Evolutionary conservation across 2,797 vertebrate genomes (phyloP), one percentile per base, ranked within the genome.

Genomic region (Australoheros facetus): DNA sequence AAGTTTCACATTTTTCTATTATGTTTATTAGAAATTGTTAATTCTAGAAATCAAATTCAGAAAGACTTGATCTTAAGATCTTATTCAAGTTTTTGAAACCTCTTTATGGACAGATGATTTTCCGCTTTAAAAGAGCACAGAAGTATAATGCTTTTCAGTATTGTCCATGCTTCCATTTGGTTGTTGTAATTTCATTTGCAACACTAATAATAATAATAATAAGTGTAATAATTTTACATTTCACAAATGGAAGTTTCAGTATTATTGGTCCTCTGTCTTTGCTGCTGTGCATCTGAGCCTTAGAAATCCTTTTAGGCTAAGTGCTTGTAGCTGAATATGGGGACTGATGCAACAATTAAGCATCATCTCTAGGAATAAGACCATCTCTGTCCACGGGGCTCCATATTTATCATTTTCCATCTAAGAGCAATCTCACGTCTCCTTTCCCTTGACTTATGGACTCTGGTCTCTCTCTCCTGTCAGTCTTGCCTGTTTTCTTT

Each of bases 291-390:
- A 3, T 56, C 57, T 78, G 69, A 78, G 69, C 82, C 73, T 82
- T 56, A 72, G 75, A 90, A 91, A 88, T 64, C 82, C 87, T 92
- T 92, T 92, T 78, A 88, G 69, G 70, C 72, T 78, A 83, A 89
- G 81, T 90, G 85, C 74, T 42, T 28, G 45, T 32, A 64, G 30
- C 77, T 85, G 75, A 51, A 76, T 85, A 76, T 60, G 32, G 56
- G 71, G 85, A 88, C 59, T 77, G 87, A 88, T 84, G 87, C 73
- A 84, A 90, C 71, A 90, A 88, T 92, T 88, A 90, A 90, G 88
- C 70, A 79, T 86, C 81, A 84, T 79, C 84, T 86, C 83, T 70
- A 89, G 75, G 82, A 88, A 91, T 87, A 87, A 91, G 82, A 82
- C 88, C 34, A 58, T 89, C 83, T 91, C 83, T 89, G 86, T 91